Percentiles rank a stretch among this genome's conserved stretches.
Evolutionary conservation across 2,888 invertebrate genomes (phyloP).

Genomic region (Cinara cedri): DNA sequence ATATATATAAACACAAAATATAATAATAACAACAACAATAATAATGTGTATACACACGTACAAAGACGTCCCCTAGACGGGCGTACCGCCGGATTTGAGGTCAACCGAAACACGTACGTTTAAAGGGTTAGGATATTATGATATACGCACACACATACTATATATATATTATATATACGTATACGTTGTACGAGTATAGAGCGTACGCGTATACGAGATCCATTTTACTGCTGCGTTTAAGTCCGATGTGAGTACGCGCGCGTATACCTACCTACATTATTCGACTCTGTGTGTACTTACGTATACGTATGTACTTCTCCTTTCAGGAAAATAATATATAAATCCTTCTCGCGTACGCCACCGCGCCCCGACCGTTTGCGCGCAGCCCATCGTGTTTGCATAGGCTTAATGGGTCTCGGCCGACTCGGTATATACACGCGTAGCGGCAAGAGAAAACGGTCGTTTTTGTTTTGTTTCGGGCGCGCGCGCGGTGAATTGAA

Average conservation of each 20-base stretch:
- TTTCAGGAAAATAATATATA: constrained; percentile 28
- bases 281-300: too few relatives aligned
- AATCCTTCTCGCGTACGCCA: constrained; percentile 19
- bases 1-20: neutral
- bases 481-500: constrained; percentile 5
- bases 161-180: too few relatives aligned
- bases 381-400: constrained; percentile 29
- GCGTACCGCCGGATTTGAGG: constrained; percentile 14
- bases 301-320: neutral
- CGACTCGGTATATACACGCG: neutral
- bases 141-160: too few relatives aligned
- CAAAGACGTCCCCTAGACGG: constrained; percentile 3
- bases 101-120: neutral
- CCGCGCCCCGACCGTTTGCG: neutral
- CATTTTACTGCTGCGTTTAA: neutral
- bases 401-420: constrained; percentile 45
- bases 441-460: constrained; percentile 23
- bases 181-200: too few relatives aligned
- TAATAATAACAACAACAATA: neutral
- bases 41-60: constrained; percentile 1
- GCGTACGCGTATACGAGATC: too few relatives aligned
- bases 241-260: too few relatives aligned
- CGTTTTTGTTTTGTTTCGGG: constrained; percentile 50
- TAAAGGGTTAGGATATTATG: too few relatives aligned
- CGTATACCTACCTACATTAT: neutral